phyloP scores from a whole-genome alignment of 2,113 vertebrate species.

The Oceanodroma tethys region DNA sequence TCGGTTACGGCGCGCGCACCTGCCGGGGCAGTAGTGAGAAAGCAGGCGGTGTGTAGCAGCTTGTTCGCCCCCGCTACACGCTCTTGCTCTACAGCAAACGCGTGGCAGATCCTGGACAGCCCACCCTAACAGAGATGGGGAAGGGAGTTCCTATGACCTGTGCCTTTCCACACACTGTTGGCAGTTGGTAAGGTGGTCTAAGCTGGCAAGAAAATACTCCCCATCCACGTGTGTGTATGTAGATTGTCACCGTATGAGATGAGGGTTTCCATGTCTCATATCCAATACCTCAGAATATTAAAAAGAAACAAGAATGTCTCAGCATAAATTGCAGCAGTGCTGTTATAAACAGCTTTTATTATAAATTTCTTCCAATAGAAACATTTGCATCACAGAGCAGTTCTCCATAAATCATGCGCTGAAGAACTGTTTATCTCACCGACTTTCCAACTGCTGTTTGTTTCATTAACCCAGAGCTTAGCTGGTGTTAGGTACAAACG shows the following conservation, averaged over 20 bases:
- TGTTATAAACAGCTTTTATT: background rate
- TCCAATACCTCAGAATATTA: background rate
- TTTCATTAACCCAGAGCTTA: slow-evolving; percentile 2
- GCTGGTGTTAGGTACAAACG: background rate
- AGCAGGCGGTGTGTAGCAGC: background rate
- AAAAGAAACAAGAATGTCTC: background rate
- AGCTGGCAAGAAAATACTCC: background rate
- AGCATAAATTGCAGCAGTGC: background rate
- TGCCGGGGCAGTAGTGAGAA: background rate
- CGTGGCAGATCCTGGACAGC: background rate
- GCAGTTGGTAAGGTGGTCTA: background rate
- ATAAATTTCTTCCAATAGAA: background rate
- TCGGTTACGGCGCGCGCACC: accelerated
- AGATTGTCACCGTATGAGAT: accelerated
- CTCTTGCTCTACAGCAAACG: background rate
- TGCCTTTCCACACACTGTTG: background rate
- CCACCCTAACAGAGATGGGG: background rate
- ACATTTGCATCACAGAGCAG: background rate
- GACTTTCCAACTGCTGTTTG: background rate
- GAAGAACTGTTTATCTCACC: slow-evolving; percentile 5
- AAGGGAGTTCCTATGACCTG: background rate
- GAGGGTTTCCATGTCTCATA: background rate
- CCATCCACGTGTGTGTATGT: too few species aligned
- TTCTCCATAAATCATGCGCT: background rate
- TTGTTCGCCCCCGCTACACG: accelerated